A percentile compares a stretch with the other conserved stretches of the same genome.
Conservation (phyloP, 1,140 invertebrate genomes). For the Phthorimaea operculella region DNA sequence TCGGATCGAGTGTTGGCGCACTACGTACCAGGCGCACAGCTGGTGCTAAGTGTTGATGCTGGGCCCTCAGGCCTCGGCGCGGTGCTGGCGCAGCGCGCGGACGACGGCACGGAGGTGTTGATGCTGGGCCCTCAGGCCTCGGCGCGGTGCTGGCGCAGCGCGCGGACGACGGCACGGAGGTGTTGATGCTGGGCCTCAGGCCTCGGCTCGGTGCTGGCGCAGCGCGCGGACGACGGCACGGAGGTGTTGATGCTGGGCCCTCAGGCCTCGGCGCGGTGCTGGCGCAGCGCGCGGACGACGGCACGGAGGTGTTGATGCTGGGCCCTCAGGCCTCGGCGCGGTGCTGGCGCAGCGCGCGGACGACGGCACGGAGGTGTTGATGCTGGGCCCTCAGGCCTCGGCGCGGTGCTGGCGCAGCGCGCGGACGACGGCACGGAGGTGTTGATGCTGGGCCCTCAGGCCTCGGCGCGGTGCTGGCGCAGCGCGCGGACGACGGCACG, state of each 20-base stretch:
- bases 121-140: no score
- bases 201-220: conserved; percentile 37
- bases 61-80: no score
- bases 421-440: conserved; percentile 24
- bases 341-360: conserved; percentile 33
- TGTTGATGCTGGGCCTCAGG: no score
- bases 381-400: no score
- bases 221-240: conserved; percentile 16
- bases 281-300: conserved; percentile 24
- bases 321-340: no score
- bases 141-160: conserved; percentile 35
- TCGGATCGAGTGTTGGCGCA: conserved; percentile 41
- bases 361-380: not conserved
- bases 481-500: conserved; percentile 18
- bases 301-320: not conserved
- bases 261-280: no score
- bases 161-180: conserved; percentile 11
- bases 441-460: not conserved
- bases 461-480: conserved; percentile 35
- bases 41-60: conserved; percentile 20
- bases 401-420: conserved; percentile 33
- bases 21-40: conserved; percentile 38
- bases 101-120: not conserved
- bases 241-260: no score
- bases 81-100: conserved; percentile 35